These are phyloP conservation scores for Psammodynastes pulverulentus DNA, from an alignment of 2,113 vertebrate genomes.

Conservation along the genomic window DNA sequence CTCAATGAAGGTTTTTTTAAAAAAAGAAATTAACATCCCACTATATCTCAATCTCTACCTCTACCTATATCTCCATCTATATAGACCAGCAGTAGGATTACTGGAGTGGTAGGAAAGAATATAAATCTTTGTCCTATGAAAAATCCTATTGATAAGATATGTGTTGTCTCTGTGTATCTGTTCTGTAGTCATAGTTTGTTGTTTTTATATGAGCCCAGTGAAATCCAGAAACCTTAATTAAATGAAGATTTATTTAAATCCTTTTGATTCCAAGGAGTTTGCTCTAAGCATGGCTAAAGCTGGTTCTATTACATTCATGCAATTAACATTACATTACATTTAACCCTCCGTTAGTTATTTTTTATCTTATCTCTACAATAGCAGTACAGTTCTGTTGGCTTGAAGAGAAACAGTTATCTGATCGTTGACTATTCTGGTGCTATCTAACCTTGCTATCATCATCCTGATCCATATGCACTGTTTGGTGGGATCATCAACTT, in stretches of 20 bases:
- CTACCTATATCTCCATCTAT: background rate
- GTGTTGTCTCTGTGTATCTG: background rate
- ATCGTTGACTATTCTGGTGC: background rate
- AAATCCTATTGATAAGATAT: background rate
- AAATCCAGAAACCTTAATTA: background rate
- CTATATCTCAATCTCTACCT: background rate
- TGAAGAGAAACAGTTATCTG: background rate
- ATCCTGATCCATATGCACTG: background rate
- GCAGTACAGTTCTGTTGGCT: background rate
- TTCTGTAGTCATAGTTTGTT: background rate
- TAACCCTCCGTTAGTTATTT: background rate
- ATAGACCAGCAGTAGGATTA: background rate
- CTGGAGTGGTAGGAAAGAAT: background rate
- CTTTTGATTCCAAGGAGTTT: background rate
- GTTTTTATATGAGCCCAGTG: background rate
- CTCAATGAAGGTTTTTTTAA: background rate
- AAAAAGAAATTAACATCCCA: background rate
- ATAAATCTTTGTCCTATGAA: background rate
- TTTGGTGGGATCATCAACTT: background rate
- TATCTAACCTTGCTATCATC: background rate
- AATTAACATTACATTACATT: background rate
- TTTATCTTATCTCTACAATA: background rate
- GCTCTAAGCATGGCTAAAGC: background rate
- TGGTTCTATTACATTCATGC: background rate
- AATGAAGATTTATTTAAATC: background rate